Percentiles rank a stretch among this genome's conserved stretches.
Evolutionary conservation across 2,888 invertebrate genomes (phyloP).

Genomic region (Cancer borealis): DNA sequence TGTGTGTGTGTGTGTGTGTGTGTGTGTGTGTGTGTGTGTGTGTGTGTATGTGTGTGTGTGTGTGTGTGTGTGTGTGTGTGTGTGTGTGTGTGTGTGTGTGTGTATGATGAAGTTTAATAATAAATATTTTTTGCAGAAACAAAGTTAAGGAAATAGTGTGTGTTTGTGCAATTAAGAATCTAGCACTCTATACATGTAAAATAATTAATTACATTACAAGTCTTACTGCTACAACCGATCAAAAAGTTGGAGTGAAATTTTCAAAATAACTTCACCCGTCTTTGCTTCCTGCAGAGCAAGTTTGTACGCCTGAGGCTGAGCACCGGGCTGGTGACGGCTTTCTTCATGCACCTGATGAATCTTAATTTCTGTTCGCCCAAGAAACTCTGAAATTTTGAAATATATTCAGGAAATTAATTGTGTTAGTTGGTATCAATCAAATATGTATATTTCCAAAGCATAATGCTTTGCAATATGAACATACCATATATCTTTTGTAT

Average conservation of each 20-base stretch:
- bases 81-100: background rate
- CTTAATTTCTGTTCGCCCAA: conserved; percentile 70
- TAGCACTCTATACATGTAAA: background rate
- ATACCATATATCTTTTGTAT: background rate
- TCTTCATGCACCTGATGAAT: conserved; percentile 69
- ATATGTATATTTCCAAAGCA: background rate
- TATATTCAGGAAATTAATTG: background rate
- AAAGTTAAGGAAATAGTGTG: background rate
- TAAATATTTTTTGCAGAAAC: conserved; percentile 22
- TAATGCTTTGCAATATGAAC: background rate
- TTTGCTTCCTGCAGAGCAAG: conserved; percentile 86
- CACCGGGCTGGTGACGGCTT: conserved; percentile 56
- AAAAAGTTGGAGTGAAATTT: conserved; percentile 86
- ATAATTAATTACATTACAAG: background rate
- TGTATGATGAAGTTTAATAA: background rate
- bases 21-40: background rate
- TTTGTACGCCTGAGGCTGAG: conserved; percentile 84
- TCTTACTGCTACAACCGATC: conserved; percentile 61
- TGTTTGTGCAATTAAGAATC: conserved; percentile 14
- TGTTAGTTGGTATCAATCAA: too few species aligned
- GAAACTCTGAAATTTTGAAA: conserved; percentile 65
- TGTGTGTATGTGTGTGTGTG: background rate
- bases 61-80: background rate
- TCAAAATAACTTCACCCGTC: conserved; percentile 85
- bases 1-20: background rate